phyloP scores from a whole-genome alignment of 1,140 invertebrate species.

The Armadillidium nasatum region DNA sequence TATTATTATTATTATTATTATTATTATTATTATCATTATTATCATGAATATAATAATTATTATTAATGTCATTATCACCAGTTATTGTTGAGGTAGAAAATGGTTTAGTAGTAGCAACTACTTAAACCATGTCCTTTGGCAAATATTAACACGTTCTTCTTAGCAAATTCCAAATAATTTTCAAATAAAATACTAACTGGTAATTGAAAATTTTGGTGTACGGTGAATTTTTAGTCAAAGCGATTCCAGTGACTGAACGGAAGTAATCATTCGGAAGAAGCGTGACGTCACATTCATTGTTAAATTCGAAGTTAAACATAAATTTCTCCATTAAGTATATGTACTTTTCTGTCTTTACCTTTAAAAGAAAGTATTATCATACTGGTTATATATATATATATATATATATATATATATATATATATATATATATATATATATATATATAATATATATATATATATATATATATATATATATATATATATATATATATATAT shows the following conservation, averaged over 20 bases:
- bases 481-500: neutral
- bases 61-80: too few species aligned
- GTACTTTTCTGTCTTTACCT: neutral
- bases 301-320: neutral
- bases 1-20: too few species aligned
- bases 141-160: too few species aligned
- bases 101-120: neutral
- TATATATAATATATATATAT: neutral
- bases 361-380: neutral
- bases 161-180: too few species aligned
- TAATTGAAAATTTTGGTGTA: neutral
- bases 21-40: too few species aligned
- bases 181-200: neutral
- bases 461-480: neutral
- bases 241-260: neutral
- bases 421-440: constrained; percentile 12
- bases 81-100: too few species aligned
- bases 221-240: neutral
- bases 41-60: too few species aligned
- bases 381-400: neutral
- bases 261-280: neutral
- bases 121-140: neutral
- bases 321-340: neutral
- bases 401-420: neutral
- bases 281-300: neutral